Conservation (phyloP, 2,113 vertebrate genomes). For the Pyrgilauda ruficollis region DNA sequence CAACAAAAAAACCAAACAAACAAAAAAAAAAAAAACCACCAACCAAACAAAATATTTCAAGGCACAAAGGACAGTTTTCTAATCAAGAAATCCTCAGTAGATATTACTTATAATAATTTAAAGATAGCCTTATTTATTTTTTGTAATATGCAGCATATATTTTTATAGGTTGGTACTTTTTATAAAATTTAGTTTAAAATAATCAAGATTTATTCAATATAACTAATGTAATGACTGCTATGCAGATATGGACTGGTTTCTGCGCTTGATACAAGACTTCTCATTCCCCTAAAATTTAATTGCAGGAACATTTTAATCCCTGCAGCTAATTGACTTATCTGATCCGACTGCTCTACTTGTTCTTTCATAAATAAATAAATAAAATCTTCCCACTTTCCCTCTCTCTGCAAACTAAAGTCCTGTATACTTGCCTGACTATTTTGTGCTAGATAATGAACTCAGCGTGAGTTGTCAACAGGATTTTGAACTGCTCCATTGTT, state of each 20-base stretch:
- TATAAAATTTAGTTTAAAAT: background rate
- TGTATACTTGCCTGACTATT: background rate
- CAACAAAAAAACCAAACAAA: no score
- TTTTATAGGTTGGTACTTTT: background rate
- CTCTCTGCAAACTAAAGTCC: background rate
- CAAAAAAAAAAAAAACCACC: background rate
- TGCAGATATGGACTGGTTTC: background rate
- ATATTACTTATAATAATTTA: background rate
- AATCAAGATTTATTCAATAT: background rate
- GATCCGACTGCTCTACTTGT: background rate
- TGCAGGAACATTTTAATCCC: background rate
- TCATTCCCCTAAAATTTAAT: background rate
- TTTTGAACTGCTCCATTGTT: background rate
- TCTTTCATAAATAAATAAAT: background rate
- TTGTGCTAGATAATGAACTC: background rate
- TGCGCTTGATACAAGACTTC: background rate
- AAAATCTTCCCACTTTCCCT: background rate
- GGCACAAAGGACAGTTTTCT: background rate
- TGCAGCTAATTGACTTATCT: background rate
- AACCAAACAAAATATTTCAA: background rate
- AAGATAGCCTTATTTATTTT: background rate
- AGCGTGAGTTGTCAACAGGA: no score
- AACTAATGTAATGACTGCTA: background rate
- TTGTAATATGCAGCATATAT: accelerated
- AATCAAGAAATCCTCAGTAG: background rate